phyloP scores from a whole-genome alignment of 2,888 invertebrate species.

The Nymphalis urticae region DNA sequence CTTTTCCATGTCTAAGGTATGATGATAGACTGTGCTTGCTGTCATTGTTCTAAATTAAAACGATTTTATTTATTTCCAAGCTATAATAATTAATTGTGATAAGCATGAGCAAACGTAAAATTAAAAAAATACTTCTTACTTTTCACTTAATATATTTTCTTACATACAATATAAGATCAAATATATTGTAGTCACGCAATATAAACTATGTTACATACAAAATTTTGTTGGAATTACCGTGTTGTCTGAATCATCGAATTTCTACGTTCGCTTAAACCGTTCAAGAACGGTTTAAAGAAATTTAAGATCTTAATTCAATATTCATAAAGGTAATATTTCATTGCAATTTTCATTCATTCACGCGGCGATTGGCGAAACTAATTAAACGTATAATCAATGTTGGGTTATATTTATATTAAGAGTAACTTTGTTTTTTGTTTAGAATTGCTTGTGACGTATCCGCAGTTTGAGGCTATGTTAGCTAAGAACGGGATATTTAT shows the following conservation, averaged over 20 bases:
- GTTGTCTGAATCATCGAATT: constrained; percentile 22
- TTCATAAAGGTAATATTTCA: background rate
- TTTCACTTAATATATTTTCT: too few species aligned
- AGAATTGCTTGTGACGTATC: background rate
- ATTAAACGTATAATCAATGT: constrained; percentile 2
- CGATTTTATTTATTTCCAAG: too few species aligned
- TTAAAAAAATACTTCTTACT: too few species aligned
- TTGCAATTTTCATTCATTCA: background rate
- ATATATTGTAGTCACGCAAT: too few species aligned
- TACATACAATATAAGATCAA: too few species aligned
- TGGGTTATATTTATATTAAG: background rate
- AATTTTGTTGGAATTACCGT: constrained; percentile 16
- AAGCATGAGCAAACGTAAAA: too few species aligned
- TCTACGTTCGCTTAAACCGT: background rate
- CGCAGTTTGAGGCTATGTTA: too few species aligned
- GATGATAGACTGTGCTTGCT: too few species aligned
- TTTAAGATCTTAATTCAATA: background rate
- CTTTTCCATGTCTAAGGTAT: too few species aligned
- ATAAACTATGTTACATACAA: background rate
- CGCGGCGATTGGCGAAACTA: background rate
- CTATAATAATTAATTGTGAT: too few species aligned
- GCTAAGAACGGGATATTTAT: too few species aligned
- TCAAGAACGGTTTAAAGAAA: background rate
- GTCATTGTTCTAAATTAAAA: too few species aligned
- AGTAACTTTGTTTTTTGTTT: background rate